These are phyloP conservation scores for Baronia brevicornis DNA, from an alignment of 2,888 invertebrate species.

Conservation along the genomic window DNA sequence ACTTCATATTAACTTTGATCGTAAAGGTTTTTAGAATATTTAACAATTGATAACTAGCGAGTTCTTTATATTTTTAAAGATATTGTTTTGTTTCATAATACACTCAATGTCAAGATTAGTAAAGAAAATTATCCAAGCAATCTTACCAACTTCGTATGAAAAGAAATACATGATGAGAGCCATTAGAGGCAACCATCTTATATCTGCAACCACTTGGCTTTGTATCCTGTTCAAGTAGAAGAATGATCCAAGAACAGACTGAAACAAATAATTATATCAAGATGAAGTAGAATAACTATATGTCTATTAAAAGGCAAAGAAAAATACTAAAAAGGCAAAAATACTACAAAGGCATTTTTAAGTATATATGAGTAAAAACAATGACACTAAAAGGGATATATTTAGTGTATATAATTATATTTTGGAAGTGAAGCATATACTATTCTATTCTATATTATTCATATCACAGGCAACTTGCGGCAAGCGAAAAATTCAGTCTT, in stretches of 20 bases:
- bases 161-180: constrained; percentile 36
- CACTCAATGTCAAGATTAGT: not conserved
- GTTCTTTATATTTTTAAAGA: not conserved
- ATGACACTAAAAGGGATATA: too few relatives aligned
- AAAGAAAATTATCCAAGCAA: not conserved
- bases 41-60: not conserved
- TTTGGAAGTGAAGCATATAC: too few relatives aligned
- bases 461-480: too few relatives aligned
- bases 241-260: constrained; percentile 31
- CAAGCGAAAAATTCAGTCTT: too few relatives aligned
- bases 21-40: not conserved
- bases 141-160: constrained; percentile 35
- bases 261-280: constrained; percentile 18
- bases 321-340: not conserved
- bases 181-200: constrained; percentile 34
- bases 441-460: too few relatives aligned
- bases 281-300: too few relatives aligned
- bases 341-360: not conserved
- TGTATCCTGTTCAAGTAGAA: constrained; percentile 28
- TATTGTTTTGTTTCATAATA: not conserved
- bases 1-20: not conserved
- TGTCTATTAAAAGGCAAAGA: too few relatives aligned
- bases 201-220: constrained; percentile 18
- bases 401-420: too few relatives aligned
- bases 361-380: too few relatives aligned